A percentile compares a stretch with the other conserved stretches of the same genome.
Evolutionary conservation across 2,888 invertebrate species (phyloP).

Genomic region (Himalopsyche kuldschensis): DNA sequence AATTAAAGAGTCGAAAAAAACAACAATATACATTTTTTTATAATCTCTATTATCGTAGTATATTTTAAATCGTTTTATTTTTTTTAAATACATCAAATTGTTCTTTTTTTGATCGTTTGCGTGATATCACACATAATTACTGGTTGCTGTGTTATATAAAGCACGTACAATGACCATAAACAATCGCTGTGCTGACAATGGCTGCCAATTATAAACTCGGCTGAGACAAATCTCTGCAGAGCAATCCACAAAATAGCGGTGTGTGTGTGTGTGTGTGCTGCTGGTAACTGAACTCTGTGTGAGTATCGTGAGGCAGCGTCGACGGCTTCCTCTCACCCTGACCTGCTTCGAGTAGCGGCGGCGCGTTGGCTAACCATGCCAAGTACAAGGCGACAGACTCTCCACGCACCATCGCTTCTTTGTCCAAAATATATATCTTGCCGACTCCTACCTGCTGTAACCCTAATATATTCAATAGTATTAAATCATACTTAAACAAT

Average conservation of each 20-base stretch:
- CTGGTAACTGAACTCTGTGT: background rate
- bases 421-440: background rate
- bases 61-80: too few species aligned
- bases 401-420: background rate
- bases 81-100: too few species aligned
- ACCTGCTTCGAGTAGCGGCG: conserved; percentile 26
- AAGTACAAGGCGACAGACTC: conserved; percentile 40
- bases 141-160: too few species aligned
- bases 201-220: background rate
- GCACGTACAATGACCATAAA: background rate
- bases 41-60: too few species aligned
- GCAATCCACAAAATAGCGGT: background rate
- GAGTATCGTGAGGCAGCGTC: conserved; percentile 9
- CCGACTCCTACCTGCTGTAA: background rate
- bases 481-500: too few species aligned
- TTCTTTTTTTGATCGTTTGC: too few species aligned
- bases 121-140: too few species aligned
- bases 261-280: background rate
- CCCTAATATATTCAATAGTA: background rate
- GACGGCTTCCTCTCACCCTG: conserved; percentile 38
- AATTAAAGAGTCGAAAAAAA: too few species aligned
- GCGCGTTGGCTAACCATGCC: conserved; percentile 39
- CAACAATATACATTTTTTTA: too few species aligned
- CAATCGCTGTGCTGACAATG: background rate
- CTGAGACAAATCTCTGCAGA: background rate